These are phyloP conservation scores for Enteromius afrohamiltoni DNA, from an alignment of 2,797 vertebrate genomes.

Conservation along the genomic window DNA sequence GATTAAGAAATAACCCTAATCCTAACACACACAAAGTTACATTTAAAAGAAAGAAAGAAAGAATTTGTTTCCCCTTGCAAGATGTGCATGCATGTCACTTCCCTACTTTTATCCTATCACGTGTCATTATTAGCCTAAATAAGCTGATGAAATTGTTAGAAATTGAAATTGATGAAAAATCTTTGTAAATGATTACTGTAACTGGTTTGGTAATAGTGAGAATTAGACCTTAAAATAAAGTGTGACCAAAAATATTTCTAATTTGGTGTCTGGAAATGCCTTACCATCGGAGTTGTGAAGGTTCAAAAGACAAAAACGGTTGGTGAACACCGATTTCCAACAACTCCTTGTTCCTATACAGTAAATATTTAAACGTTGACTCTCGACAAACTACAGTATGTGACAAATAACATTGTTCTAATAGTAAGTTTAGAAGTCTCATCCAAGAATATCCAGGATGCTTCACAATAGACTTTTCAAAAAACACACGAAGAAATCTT, in stretches of 20 bases:
- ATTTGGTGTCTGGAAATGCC: not conserved
- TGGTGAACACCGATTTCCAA: not conserved
- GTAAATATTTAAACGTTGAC: slow-evolving; percentile 3
- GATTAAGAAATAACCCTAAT: not conserved
- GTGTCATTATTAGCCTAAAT: not conserved
- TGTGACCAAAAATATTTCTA: not conserved
- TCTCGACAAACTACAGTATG: not conserved
- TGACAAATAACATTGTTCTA: slow-evolving; percentile 30
- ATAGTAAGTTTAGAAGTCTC: not conserved
- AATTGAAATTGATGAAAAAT: no score
- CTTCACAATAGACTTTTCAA: slow-evolving; percentile 18
- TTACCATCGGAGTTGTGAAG: not conserved
- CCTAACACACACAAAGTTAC: not conserved
- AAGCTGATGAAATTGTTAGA: no score
- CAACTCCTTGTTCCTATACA: not conserved
- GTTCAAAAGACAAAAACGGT: not conserved
- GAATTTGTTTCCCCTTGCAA: not conserved
- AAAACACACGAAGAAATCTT: not conserved
- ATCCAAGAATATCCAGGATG: not conserved
- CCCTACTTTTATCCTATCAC: not conserved
- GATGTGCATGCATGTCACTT: not conserved
- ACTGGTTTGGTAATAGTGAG: not conserved
- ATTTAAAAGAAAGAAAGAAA: not conserved
- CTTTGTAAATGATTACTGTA: not conserved
- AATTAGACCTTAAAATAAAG: not conserved